These are phyloP conservation scores for Himantopus leucocephalus DNA, from an alignment of 2,113 vertebrate species.

Conservation along the genomic window DNA sequence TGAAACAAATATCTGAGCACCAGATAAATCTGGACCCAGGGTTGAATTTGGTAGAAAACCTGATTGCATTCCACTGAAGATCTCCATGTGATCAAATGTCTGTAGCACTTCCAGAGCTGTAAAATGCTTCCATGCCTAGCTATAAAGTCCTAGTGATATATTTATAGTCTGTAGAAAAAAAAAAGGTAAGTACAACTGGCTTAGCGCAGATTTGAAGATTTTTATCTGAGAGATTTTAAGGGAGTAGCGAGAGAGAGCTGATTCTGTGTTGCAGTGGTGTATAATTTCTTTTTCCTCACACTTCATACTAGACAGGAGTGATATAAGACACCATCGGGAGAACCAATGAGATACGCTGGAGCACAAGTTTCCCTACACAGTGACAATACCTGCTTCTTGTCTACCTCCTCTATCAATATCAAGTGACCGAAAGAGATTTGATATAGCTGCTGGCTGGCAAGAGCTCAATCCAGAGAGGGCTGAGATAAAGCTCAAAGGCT, in stretches of 20 bases:
- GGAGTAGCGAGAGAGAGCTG: neutral
- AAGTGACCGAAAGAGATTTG: neutral
- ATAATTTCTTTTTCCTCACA: neutral
- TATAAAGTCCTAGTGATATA: neutral
- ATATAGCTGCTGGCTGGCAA: neutral
- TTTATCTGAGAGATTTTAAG: neutral
- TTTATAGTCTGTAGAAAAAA: neutral
- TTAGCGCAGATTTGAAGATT: neutral
- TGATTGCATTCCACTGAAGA: neutral
- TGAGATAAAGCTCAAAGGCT: slow-evolving; percentile 43
- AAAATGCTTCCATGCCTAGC: neutral
- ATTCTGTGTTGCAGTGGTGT: neutral
- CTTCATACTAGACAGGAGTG: neutral
- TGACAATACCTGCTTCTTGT: neutral
- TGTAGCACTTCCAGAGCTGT: neutral
- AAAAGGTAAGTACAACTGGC: neutral
- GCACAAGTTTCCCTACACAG: neutral
- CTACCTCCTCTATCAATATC: neutral
- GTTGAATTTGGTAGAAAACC: neutral
- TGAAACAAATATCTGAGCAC: neutral
- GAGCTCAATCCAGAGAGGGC: neutral
- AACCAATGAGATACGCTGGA: neutral
- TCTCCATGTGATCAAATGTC: neutral
- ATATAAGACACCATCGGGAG: neutral
- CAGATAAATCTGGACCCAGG: neutral